Evolutionary conservation across 2,113 vertebrate genomes (phyloP), one percentile per base, ranked within the genome.

Genomic region (Rana temporaria): DNA sequence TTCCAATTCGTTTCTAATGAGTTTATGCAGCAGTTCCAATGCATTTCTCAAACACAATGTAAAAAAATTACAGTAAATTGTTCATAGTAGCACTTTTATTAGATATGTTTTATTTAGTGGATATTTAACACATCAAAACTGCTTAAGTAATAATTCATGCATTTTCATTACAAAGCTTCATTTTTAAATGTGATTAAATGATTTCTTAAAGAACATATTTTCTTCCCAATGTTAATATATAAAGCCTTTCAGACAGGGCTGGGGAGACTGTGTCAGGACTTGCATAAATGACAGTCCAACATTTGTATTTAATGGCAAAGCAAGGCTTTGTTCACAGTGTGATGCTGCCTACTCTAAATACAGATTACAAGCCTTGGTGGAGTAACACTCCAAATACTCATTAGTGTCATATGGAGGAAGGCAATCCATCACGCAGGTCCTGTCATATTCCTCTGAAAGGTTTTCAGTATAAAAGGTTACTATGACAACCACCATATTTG

Each of bases 401-500:
- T 75, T 75, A 56, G 22, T 55, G 22, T 62, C 72, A 75, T 32
- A 75, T 42, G 30, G 70, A 53, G 38, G 55, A 59, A 75, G 57
- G 72, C 57, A 75, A 75, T 75, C 57, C 32, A 75, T 75, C 57
- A 75, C 22, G 9, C 56, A 59, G 30, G 56, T 75, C 42, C 56
- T 75, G 72, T 75, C 72, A 75, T 75, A 62, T 34, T 62, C 56
- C 18, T 75, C 32, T 62, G 55, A 75, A 75, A 75, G 26, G 32
- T 62, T 62, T 32, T 60, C 55, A 62, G 72, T 42, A 75, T 57
- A 75, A 62, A 62, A 75, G 26, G 72, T 75, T 20, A 62, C 72
- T 57, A 75, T 75, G 16, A 55, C 56, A 75, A 75, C 72, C 57
- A 75, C 56, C 57, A 60, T 75, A 57, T 73, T 73, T 73, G 53